Evolutionary conservation across 2,113 vertebrate species (phyloP).

Genomic region (Trochalopteron elliotii): DNA sequence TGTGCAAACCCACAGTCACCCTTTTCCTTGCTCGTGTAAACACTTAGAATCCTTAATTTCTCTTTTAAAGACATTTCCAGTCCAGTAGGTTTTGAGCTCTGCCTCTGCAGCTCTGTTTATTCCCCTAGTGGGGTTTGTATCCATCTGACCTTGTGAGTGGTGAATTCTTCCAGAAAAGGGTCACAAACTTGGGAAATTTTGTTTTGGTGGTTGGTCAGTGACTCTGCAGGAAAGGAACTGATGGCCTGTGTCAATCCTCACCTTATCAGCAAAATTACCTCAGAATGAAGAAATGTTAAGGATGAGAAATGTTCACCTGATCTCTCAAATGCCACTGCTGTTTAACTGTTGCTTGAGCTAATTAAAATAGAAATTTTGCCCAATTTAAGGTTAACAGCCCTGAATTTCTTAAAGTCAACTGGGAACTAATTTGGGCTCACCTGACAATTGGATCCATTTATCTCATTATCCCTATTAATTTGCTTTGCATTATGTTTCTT

Average conservation of each 20-base stretch:
- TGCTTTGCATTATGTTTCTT: not conserved
- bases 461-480: not conserved
- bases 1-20: not conserved
- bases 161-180: not conserved
- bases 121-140: not conserved
- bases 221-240: not conserved
- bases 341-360: not conserved
- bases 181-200: not conserved
- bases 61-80: not conserved
- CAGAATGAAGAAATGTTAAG: not conserved
- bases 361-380: constrained; percentile 1
- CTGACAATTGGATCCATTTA: not conserved
- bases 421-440: not conserved
- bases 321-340: not conserved
- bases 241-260: not conserved
- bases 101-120: not conserved
- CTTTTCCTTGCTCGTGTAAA: not conserved
- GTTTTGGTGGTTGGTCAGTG: not conserved
- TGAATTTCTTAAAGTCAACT: not conserved
- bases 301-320: not conserved
- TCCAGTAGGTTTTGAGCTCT: not conserved
- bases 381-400: not conserved
- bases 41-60: not conserved
- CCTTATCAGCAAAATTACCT: not conserved
- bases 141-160: not conserved